Conservation (phyloP, 1,140 invertebrate species). For the Bradysia coprophila region DNA sequence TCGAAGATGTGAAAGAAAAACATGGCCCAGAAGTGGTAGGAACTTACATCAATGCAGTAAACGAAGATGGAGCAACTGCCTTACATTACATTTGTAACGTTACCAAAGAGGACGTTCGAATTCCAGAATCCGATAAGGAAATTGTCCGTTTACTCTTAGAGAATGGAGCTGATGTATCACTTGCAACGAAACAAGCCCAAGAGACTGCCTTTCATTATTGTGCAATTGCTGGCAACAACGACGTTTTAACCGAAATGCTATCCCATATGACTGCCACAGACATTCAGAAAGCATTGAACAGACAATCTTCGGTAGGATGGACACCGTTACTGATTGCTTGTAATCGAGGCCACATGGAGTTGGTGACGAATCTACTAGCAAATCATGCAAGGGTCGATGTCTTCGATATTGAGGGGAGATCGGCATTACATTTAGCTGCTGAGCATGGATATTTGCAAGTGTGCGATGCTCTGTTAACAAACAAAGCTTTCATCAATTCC, state of each 20-base stretch:
- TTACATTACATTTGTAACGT: conserved; percentile 78
- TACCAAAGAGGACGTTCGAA: conserved; percentile 51
- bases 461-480: conserved; percentile 82
- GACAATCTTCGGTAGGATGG: conserved; percentile 82
- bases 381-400: conserved; percentile 96
- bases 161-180: conserved; percentile 71
- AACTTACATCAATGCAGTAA: conserved; percentile 60
- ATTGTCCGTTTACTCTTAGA: conserved; percentile 76
- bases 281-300: conserved; percentile 83
- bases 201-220: conserved; percentile 94
- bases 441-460: conserved; percentile 85
- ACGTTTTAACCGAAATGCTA: conserved; percentile 85
- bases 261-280: conserved; percentile 68
- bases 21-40: conserved; percentile 49
- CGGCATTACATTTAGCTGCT: conserved; percentile 86
- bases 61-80: conserved; percentile 82
- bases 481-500: conserved; percentile 97
- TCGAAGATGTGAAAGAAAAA: conserved; percentile 64
- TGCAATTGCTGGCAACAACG: conserved; percentile 87
- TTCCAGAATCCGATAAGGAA: conserved; percentile 69
- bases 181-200: conserved; percentile 65
- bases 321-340: conserved; percentile 89
- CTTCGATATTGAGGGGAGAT: conserved; percentile 90
- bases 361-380: conserved; percentile 67
- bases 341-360: conserved; percentile 57